Base-by-base conservation (phyloP, 2,888 invertebrate genomes). In the Caenorhabditis drosophilae region DNA sequence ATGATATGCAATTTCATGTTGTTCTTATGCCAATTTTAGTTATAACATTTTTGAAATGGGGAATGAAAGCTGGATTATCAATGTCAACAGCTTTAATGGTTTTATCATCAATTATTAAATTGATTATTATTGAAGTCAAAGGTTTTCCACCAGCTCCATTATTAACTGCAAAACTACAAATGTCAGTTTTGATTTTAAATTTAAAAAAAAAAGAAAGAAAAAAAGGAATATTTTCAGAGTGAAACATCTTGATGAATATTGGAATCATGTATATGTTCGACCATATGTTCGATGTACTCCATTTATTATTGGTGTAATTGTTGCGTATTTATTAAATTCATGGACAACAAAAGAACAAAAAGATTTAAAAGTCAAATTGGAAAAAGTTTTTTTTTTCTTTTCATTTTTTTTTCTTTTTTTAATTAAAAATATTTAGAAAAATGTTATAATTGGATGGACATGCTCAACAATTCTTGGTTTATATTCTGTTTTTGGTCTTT, bases 1-100 rank as follows among this genome's bases (percentile, higher is more conserved):
- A 90, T 73, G 90, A 90, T 83, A 89, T 89, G 84, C 90, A 90
- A 81, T 89, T 87, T 84, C 89, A 89, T 84, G 84, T 88, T 82
- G 84, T 88, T 45, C 80, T 89, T 3, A 88, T 89, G 16, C 89
- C 90, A 0, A 80, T 89, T 3, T 81, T 90, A 1, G 87, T 90
- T 0, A 89, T 89, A 87, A 84, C 89, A 2, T 85, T 89, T 20
- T 71, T 75, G 50, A 72, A 72, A 74, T 81, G 42, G 51, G 60
- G 58, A 16, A 52, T 47, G 55, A 69, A 54, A 40, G 57, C 31
- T 12, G 78, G 79, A 15, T 40, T 78, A 6, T 15, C 67, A 2
- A 40, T 70, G 1, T 70, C 69, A 3, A 35, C 58, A 11, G 12
- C 63, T 22, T 11, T 63, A 11, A 48, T 76, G 34, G 54, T 48